These are phyloP conservation scores for Peromyscus californicus DNA, from an alignment of 2,113 vertebrate species.

Conservation along the genomic window DNA sequence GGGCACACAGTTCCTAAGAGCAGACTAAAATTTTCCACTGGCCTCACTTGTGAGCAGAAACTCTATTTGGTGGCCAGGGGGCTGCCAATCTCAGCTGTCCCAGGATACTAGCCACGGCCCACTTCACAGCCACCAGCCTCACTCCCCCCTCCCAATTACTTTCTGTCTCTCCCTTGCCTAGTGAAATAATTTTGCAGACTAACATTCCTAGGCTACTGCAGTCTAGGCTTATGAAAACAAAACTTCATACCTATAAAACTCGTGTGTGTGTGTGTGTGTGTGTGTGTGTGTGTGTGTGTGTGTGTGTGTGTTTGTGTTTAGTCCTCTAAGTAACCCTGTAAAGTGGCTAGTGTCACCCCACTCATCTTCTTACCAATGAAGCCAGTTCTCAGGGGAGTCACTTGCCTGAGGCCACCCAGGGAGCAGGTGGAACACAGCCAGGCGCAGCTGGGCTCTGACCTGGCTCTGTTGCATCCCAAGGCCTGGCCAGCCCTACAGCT, in stretches of 20 bases:
- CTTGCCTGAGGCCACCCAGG: background rate
- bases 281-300: background rate
- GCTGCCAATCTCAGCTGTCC: background rate
- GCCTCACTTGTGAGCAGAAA: slow-evolving; percentile 42
- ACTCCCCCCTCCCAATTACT: background rate
- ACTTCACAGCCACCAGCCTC: background rate
- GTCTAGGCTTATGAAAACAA: background rate
- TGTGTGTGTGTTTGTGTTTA: background rate
- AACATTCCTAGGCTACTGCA: background rate
- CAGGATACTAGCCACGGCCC: background rate
- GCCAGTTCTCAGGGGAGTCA: background rate
- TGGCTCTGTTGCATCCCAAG: background rate
- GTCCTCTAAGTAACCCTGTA: background rate
- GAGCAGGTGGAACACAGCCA: background rate
- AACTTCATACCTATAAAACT: background rate
- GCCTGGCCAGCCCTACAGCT: background rate
- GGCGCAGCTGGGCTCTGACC: background rate
- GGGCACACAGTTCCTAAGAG: background rate
- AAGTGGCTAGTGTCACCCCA: background rate
- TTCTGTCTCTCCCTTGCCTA: background rate
- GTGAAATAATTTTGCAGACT: background rate
- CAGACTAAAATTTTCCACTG: slow-evolving; percentile 76
- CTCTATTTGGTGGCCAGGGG: background rate
- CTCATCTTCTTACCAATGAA: background rate
- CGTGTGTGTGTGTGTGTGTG: background rate